Conservation (phyloP, 2,797 vertebrate genomes). For the Alfaro cultratus region DNA sequence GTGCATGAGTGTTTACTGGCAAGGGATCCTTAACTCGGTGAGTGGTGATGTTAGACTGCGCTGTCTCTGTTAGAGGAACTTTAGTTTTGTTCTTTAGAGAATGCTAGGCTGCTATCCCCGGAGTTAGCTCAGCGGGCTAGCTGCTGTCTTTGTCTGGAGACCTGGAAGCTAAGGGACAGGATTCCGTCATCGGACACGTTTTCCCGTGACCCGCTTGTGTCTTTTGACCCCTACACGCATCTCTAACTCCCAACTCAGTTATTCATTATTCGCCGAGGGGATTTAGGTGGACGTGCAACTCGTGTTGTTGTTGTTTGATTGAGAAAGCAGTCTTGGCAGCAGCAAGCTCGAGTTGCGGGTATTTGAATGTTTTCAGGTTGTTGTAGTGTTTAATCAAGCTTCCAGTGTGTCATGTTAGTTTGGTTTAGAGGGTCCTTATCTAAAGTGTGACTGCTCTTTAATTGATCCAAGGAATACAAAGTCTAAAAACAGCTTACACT, state of each 20-base stretch:
- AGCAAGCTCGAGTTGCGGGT: neutral
- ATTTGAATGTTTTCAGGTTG: neutral
- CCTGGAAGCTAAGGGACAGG: constrained; percentile 45
- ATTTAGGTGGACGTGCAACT: neutral
- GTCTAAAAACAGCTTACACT: neutral
- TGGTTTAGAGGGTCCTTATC: neutral
- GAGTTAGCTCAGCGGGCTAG: constrained; percentile 71
- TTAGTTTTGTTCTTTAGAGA: constrained; percentile 36
- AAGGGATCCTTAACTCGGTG: constrained; percentile 56
- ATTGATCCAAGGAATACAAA: neutral
- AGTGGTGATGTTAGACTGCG: constrained; percentile 28
- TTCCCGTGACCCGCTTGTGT: constrained; percentile 44
- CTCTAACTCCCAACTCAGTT: neutral
- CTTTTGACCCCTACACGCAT: neutral
- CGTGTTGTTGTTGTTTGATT: neutral
- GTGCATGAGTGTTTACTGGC: constrained; percentile 54
- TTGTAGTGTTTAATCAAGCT: neutral
- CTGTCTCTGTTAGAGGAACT: neutral
- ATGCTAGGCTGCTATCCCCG: constrained; percentile 55
- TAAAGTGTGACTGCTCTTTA: neutral
- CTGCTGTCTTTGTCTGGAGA: constrained; percentile 74
- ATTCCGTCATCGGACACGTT: constrained; percentile 71
- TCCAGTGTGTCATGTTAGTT: neutral
- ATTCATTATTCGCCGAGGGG: neutral
- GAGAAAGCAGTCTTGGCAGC: neutral